Percentiles rank a stretch among this genome's conserved stretches.
phyloP scores from a whole-genome alignment of 2,113 vertebrate species.

The Zosterops japonicus region DNA sequence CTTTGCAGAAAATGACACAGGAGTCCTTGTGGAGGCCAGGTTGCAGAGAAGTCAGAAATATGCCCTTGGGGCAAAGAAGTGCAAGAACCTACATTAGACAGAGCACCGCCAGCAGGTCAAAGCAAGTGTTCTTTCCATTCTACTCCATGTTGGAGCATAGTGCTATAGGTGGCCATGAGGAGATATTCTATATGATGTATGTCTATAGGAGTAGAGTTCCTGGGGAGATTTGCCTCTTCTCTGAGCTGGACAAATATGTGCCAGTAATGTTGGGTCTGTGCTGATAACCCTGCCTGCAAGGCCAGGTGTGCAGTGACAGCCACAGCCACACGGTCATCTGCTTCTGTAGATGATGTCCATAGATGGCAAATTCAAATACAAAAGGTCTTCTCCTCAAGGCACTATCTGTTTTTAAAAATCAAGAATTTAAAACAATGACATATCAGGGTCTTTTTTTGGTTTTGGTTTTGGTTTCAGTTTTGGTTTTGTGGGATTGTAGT shows the following conservation, averaged over 20 bases:
- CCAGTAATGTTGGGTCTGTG: too few species aligned
- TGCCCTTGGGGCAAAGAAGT: neutral
- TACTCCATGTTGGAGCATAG: neutral
- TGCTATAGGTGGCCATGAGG: neutral
- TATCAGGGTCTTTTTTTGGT: neutral
- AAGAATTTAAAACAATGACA: neutral
- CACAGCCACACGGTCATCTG: too few species aligned
- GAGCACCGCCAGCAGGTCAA: neutral
- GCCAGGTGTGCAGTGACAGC: neutral
- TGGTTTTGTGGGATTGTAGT: neutral
- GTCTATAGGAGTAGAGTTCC: neutral
- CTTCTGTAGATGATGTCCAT: neutral
- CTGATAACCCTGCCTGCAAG: neutral
- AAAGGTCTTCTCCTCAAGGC: neutral
- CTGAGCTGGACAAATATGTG: fast-evolving
- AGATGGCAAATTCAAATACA: neutral
- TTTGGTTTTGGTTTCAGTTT: too few species aligned
- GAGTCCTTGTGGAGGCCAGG: neutral
- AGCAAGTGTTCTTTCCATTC: neutral
- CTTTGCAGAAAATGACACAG: neutral
- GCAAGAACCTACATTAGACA: neutral
- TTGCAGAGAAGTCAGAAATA: neutral
- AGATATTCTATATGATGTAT: neutral
- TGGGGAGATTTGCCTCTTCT: neutral
- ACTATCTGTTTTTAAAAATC: neutral